These are phyloP conservation scores for Acanthornis magna DNA, from an alignment of 2,797 vertebrate species.

Conservation along the genomic window DNA sequence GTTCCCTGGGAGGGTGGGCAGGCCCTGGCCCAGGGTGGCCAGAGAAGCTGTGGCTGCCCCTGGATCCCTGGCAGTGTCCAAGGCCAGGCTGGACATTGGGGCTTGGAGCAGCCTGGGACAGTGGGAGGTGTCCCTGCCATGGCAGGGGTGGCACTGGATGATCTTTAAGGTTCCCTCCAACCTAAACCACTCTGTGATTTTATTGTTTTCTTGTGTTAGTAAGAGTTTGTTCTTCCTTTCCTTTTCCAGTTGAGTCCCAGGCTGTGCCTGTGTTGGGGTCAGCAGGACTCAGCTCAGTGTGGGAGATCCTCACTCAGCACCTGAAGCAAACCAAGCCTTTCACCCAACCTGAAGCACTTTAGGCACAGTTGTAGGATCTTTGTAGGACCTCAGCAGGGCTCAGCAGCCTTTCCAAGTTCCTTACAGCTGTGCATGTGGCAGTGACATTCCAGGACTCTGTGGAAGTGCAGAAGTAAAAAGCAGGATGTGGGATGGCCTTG, in stretches of 20 bases:
- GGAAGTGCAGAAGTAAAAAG: background rate
- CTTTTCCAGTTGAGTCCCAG: background rate
- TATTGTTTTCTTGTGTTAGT: background rate
- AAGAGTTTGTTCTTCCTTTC: background rate
- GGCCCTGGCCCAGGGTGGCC: background rate
- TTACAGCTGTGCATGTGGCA: background rate
- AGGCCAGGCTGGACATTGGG: background rate
- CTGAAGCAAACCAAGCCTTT: background rate
- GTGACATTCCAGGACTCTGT: background rate
- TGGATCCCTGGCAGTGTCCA: background rate
- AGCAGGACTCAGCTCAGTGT: background rate
- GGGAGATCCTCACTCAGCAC: background rate
- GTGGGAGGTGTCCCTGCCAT: background rate
- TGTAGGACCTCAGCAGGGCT: background rate
- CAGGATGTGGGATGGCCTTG: background rate
- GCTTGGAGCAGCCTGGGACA: background rate
- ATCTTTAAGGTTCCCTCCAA: background rate
- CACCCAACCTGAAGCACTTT: background rate
- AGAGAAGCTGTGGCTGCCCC: background rate
- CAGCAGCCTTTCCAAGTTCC: background rate
- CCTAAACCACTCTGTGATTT: background rate
- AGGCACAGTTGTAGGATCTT: background rate
- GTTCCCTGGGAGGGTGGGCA: fast-evolving
- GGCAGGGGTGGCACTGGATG: no score
- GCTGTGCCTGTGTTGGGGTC: background rate